Conservation (phyloP, 64 coral and sea anemone genomes). For the Acropora tenuis region DNA sequence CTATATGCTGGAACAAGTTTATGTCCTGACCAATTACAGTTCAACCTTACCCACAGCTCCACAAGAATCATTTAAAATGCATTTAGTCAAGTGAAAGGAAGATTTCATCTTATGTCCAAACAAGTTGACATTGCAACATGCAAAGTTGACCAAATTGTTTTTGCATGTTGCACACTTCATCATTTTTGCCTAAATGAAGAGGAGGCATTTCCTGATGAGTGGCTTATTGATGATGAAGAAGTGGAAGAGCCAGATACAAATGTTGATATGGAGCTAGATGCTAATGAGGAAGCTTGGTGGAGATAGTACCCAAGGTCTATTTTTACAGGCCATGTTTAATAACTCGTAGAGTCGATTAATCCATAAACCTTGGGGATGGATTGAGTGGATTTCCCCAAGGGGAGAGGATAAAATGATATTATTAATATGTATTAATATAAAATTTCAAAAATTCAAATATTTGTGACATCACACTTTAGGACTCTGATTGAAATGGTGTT, state of each 20-base stretch:
- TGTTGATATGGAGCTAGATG: slow-evolving; percentile 1
- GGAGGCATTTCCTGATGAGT: slow-evolving; percentile 61
- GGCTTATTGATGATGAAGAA: slow-evolving; percentile 7
- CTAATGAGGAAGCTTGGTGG: background rate
- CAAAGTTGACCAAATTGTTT: slow-evolving; percentile 54
- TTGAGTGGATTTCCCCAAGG: background rate
- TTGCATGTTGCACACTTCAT: slow-evolving; percentile 63
- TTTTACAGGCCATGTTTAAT: slow-evolving; percentile 5
- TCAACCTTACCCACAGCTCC: slow-evolving; percentile 53
- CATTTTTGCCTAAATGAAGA: slow-evolving; percentile 57
- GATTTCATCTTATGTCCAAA: slow-evolving; percentile 37
- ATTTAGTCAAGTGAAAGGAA: slow-evolving; percentile 66
- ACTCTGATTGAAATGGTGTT: no score
- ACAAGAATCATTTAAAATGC: slow-evolving; percentile 15
- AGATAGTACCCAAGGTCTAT: slow-evolving; percentile 16
- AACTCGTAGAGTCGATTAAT: slow-evolving; percentile 9
- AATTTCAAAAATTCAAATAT: slow-evolving; percentile 5
- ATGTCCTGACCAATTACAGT: background rate
- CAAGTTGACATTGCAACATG: slow-evolving; percentile 58
- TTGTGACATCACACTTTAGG: background rate
- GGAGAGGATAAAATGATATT: background rate
- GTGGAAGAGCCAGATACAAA: background rate
- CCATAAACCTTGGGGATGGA: slow-evolving; percentile 15
- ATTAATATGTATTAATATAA: background rate
- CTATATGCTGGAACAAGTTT: slow-evolving; percentile 47